Evolutionary conservation across 2,888 invertebrate genomes (phyloP).

Genomic region (Conistra vaccinii): DNA sequence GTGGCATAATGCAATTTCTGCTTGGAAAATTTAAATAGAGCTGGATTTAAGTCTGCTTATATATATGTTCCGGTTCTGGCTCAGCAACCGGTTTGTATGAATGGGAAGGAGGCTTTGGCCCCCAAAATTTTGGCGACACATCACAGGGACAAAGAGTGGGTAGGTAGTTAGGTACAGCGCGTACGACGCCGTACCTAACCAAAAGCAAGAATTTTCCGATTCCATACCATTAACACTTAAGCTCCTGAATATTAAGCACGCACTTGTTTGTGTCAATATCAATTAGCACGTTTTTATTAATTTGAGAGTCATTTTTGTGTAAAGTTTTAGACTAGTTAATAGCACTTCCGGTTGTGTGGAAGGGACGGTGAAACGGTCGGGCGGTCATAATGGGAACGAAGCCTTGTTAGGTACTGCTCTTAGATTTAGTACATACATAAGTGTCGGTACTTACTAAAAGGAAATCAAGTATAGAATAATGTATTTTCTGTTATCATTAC

Average conservation of each 20-base stretch:
- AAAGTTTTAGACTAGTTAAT: constrained; percentile 19
- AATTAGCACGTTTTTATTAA: not conserved
- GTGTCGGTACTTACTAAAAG: constrained; percentile 23
- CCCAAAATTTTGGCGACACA: not conserved
- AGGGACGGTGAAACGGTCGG: constrained; percentile 23
- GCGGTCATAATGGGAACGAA: constrained; percentile 33
- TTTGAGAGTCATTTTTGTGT: not conserved
- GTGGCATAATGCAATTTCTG: constrained; percentile 30
- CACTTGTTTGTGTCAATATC: not conserved
- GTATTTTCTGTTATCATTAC: constrained; percentile 39
- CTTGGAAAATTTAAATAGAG: constrained; percentile 27
- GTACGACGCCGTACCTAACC: not conserved
- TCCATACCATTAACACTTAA: not conserved
- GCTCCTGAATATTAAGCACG: not conserved
- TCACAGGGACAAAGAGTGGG: not conserved
- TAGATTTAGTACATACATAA: constrained; percentile 8
- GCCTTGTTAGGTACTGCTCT: constrained; percentile 32
- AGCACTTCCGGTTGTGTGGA: constrained; percentile 42
- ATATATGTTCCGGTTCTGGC: constrained; percentile 15
- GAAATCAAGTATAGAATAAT: constrained; percentile 30
- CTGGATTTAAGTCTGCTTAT: constrained; percentile 1
- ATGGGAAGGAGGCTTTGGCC: constrained; percentile 1
- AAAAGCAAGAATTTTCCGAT: not conserved
- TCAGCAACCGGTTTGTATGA: constrained; percentile 35
- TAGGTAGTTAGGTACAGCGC: not conserved